Evolutionary conservation across 2,113 vertebrate genomes (phyloP), one percentile per base, ranked within the genome.

Genomic region (Leucopsar rothschildi): DNA sequence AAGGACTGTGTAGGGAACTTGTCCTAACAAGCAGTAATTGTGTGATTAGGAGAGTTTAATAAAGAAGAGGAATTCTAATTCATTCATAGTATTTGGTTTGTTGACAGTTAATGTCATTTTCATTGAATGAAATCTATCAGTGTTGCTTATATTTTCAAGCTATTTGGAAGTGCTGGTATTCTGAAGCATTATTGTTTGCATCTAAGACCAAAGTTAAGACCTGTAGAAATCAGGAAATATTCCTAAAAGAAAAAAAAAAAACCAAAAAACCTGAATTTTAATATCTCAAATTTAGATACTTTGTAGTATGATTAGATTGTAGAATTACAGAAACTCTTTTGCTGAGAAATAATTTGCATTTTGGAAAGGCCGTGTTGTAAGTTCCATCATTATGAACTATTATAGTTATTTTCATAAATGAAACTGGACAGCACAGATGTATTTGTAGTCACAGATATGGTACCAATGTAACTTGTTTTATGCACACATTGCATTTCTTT

Each of bases 11-110:
- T 73, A 68, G 84, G 55, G 92, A 95, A 60, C 97, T 95, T 97
- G 97, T 98, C 86, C 71, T 90, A 81, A 97, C 97, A 97, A 96
- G 97, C 94, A 95, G 89, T 95, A 96, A 97, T 97, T 97, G 95
- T 98, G 92, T 93, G 59, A 96, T 97, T 95, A 93, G 90, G 78
- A 56, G 88, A 90, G 65, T 93, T 97, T 96, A 97, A 96, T 97
- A 91, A 95, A 92, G 85, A 93, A 66, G 92, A 95, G 95, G 96
- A 96, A 97, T 98, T 90, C 93, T 80, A 42, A 89, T 93, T 95
- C 88, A 82, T 93, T 94, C 76, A 13, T 69, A 52, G 70, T 61
- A 56, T 94, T 96, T 82, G 71, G 55, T 81, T 95, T 89, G 97
- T 82, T 97, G 97, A 98, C 97, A 98, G 97, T 91, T 97, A 89